Base-by-base conservation (phyloP, 2,113 vertebrate species). In the Pluvianellus socialis region DNA sequence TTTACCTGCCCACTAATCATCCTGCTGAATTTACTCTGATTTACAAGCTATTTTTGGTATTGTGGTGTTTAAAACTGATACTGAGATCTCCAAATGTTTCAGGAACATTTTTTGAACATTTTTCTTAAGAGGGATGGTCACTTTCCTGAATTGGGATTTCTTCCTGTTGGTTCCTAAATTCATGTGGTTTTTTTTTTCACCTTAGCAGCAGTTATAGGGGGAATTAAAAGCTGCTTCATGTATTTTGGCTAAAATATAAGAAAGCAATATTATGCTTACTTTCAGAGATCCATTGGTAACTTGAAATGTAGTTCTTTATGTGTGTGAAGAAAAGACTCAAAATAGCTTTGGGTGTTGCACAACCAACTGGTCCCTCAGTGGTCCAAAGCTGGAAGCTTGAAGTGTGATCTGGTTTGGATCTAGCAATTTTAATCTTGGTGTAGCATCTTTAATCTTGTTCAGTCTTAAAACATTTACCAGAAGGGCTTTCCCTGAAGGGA, bases 381-480 rank as follows among this genome's bases (percentile, higher is more conserved):
- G 61, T 73, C 79, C 86, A 65, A 55, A 93, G 72, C 44, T 61
- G 84, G 70, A 96, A 90, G 22, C 38, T 44, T 89, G 62, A 72
- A 87, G 80, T 59, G 62, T 52, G 58, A 44, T 88, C 82, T 89
- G 52, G 20, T 83, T 84, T 91, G 86, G 35, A 81, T 86, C 63
- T 44, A 92, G 50, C 19, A 17, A 16, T 74, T 92, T 86, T 86
- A 91, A 65, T 87, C 79, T 90, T 38, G 19, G 30, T 75, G 35
- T 63, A 85, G 84, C 73, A 88, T 93, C 85, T 90, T 95, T 72
- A 63, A 79, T 95, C 74, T 86, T 94, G 75, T 59, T 93, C 77
- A 71, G 50, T 86, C 79, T 91, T 91, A 68, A 93, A 96, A 84
- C 56, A 45, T 89, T 95, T 94, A 90, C 82, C 86, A 94, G 83